Evolutionary conservation across 2,797 vertebrate species (phyloP).

Genomic region (Botia kubotai): DNA sequence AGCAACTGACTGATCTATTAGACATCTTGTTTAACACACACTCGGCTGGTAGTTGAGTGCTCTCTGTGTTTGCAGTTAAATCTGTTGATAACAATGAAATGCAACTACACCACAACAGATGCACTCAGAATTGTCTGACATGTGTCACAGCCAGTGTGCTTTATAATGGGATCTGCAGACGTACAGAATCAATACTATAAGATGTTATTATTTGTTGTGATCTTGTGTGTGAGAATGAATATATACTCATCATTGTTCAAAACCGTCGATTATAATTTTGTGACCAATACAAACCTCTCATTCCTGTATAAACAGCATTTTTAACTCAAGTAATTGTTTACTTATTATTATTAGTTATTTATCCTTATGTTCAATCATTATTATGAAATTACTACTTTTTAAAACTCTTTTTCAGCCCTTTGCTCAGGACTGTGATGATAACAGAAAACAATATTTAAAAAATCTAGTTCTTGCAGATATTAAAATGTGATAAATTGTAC

Average conservation of each 20-base stretch:
- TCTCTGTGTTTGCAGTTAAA: neutral
- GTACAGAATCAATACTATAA: neutral
- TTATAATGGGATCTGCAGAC: neutral
- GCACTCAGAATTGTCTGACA: neutral
- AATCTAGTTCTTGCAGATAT: too few species aligned
- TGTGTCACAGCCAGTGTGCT: neutral
- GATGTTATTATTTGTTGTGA: neutral
- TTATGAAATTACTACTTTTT: too few species aligned
- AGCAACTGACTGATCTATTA: neutral
- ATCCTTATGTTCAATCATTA: too few species aligned
- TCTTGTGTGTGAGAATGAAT: neutral
- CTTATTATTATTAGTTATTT: too few species aligned
- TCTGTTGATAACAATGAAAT: neutral
- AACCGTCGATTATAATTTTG: neutral
- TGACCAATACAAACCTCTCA: too few species aligned
- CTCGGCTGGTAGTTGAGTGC: neutral
- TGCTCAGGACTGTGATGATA: too few species aligned
- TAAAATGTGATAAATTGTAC: too few species aligned
- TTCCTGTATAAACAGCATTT: too few species aligned
- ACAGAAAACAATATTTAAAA: too few species aligned
- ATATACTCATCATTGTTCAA: neutral
- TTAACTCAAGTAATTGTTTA: too few species aligned
- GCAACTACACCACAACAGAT: neutral
- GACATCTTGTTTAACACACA: neutral
- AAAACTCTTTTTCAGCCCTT: too few species aligned